phyloP scores from a whole-genome alignment of 2,113 vertebrate genomes.

The Thunnus maccoyii region DNA sequence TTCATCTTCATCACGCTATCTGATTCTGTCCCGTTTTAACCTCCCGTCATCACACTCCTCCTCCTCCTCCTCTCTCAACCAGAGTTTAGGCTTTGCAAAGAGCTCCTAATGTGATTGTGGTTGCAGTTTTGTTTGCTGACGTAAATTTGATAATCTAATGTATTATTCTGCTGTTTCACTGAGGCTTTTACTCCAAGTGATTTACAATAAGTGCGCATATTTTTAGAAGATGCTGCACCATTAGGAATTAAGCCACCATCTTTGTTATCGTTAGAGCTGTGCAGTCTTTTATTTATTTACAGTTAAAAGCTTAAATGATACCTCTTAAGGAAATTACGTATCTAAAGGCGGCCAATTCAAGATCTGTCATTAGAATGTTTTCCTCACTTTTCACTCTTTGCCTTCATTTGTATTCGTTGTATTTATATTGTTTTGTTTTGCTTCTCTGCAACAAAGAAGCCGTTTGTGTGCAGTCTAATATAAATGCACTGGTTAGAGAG shows the following conservation, averaged over 20 bases:
- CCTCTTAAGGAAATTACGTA: slow-evolving; percentile 1
- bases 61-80: not conserved
- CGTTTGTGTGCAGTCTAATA: slow-evolving; percentile 47
- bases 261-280: not conserved
- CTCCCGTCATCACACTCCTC: not conserved
- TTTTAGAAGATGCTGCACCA: slow-evolving; percentile 7
- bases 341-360: not conserved
- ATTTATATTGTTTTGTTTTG: slow-evolving; percentile 30
- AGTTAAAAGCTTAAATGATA: not conserved
- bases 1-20: not conserved
- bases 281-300: not conserved
- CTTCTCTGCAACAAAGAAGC: slow-evolving; percentile 44
- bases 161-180: slow-evolving; percentile 1
- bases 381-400: not conserved
- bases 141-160: slow-evolving; percentile 27
- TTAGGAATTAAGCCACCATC: not conserved
- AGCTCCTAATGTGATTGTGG: slow-evolving; percentile 26
- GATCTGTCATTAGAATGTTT: not conserved
- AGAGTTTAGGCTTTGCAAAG: not conserved
- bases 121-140: slow-evolving; percentile 21
- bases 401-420: not conserved
- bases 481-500: slow-evolving; percentile 44
- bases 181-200: slow-evolving; percentile 17
- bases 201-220: slow-evolving; percentile 27
- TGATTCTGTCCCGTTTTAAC: not conserved